phyloP scores from a whole-genome alignment of 2,113 vertebrate species.

The Bothrops jararaca region DNA sequence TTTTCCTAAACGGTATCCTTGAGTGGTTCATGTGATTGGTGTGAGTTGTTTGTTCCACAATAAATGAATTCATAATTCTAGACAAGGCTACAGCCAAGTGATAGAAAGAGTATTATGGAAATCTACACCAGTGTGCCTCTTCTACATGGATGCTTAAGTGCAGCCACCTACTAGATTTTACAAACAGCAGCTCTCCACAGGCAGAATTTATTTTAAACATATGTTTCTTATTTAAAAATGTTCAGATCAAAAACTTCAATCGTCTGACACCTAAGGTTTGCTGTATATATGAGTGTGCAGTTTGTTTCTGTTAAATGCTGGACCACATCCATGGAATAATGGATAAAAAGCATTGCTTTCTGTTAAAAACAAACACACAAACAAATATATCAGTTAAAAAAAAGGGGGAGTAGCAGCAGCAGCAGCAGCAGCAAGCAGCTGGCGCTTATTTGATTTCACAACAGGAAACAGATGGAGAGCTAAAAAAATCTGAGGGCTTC shows the following conservation, averaged over 20 bases:
- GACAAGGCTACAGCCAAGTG: background rate
- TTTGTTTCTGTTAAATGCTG: conserved; percentile 57
- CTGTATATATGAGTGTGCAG: conserved; percentile 39
- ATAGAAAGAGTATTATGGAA: conserved; percentile 32
- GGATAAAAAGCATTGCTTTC: conserved; percentile 38
- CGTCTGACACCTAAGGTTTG: conserved; percentile 64
- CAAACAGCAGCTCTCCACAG: conserved; percentile 54
- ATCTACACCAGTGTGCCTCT: conserved; percentile 16
- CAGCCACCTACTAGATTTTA: conserved; percentile 34
- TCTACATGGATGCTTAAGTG: conserved; percentile 34
- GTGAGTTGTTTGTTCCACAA: conserved; percentile 12
- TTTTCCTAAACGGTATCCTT: background rate
- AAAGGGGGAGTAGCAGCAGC: background rate
- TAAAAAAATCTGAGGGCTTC: background rate
- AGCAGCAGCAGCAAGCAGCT: background rate
- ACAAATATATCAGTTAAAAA: conserved; percentile 8
- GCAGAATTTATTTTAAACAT: conserved; percentile 56
- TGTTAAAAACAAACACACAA: background rate
- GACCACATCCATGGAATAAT: conserved; percentile 38
- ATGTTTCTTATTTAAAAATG: conserved; percentile 64
- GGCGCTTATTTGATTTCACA: conserved; percentile 27
- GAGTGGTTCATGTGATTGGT: background rate
- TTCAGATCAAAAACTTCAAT: conserved; percentile 65
- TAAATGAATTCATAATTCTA: conserved; percentile 20
- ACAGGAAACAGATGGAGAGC: conserved; percentile 1